Percentiles rank a stretch among this genome's conserved stretches.
Conservation (phyloP, 92 coral and sea anemone genomes). For the Actinostola sp. region DNA sequence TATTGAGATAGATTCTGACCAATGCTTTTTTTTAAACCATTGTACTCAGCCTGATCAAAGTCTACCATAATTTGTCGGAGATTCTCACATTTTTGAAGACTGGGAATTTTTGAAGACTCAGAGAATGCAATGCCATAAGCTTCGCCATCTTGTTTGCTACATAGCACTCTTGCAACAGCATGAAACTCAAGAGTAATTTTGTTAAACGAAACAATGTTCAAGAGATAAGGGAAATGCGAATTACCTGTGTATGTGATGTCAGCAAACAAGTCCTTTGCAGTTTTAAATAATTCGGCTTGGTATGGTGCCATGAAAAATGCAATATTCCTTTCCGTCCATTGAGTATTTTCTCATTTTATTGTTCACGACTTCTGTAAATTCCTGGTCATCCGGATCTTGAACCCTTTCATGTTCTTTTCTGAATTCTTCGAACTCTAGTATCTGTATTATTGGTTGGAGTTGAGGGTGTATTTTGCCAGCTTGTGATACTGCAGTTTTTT, state of each 20-base stretch:
- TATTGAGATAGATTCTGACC: constrained; percentile 26
- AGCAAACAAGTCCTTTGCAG: constrained; percentile 22
- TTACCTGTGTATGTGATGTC: constrained; percentile 45
- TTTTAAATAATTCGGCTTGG: constrained; percentile 25
- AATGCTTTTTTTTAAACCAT: constrained; percentile 23
- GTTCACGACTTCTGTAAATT: constrained; percentile 40
- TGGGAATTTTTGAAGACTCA: constrained; percentile 28
- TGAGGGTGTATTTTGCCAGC: constrained; percentile 22
- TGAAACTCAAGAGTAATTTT: constrained; percentile 16
- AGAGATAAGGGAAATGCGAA: constrained; percentile 29
- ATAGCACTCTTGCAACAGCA: constrained; percentile 36
- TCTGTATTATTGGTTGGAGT: constrained; percentile 37
- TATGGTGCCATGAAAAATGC: constrained; percentile 55
- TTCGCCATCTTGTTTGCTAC: constrained; percentile 55
- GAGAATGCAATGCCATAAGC: constrained; percentile 50
- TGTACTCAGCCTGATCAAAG: constrained; percentile 56
- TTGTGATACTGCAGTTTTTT: constrained; percentile 8
- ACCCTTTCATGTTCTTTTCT: constrained; percentile 31
- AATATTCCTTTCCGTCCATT: constrained; percentile 58
- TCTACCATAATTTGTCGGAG: constrained; percentile 59
- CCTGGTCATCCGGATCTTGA: constrained; percentile 45
- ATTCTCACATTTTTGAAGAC: constrained; percentile 16
- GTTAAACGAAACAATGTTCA: constrained; percentile 46
- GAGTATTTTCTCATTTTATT: constrained; percentile 33
- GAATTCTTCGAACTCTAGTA: constrained; percentile 34